Evolutionary conservation across 2,888 invertebrate genomes (phyloP).

Genomic region (Allolobophora icterica): DNA sequence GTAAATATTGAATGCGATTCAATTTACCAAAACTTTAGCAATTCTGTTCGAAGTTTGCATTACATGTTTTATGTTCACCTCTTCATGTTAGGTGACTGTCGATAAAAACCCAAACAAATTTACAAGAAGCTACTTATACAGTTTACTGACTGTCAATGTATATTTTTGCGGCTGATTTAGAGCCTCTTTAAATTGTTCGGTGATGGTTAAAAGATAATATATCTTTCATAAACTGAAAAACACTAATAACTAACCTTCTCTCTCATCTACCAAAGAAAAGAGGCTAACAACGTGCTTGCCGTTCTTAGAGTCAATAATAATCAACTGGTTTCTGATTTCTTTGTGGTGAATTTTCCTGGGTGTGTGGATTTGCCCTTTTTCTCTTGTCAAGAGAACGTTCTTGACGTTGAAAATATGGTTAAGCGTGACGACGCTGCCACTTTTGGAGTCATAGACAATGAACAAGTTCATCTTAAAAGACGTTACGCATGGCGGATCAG

Average conservation of each 20-base stretch:
- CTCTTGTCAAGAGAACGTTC: not conserved
- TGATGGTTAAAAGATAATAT: not conserved
- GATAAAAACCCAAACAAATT: too few species aligned
- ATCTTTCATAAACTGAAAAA: not conserved
- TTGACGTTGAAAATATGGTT: not conserved
- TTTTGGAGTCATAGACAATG: not conserved
- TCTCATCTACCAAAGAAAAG: not conserved
- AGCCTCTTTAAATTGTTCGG: too few species aligned
- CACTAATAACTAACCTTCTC: not conserved
- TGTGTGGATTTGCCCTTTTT: not conserved
- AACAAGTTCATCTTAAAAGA: not conserved
- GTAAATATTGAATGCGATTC: too few species aligned
- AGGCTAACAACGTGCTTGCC: not conserved
- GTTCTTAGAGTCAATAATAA: not conserved
- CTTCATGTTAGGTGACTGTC: too few species aligned
- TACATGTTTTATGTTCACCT: too few species aligned
- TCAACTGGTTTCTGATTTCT: not conserved
- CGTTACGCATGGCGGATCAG: not conserved
- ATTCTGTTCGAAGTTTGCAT: too few species aligned
- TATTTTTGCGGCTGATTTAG: too few species aligned
- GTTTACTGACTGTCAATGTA: too few species aligned
- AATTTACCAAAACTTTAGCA: too few species aligned
- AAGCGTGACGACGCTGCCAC: not conserved
- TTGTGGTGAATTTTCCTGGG: slow-evolving; percentile 8
- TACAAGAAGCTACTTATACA: too few species aligned